Evolutionary conservation across 2,888 invertebrate species (phyloP), one percentile per base, ranked within the genome.

Genomic region (Sphaerolaimus hirsutus): DNA sequence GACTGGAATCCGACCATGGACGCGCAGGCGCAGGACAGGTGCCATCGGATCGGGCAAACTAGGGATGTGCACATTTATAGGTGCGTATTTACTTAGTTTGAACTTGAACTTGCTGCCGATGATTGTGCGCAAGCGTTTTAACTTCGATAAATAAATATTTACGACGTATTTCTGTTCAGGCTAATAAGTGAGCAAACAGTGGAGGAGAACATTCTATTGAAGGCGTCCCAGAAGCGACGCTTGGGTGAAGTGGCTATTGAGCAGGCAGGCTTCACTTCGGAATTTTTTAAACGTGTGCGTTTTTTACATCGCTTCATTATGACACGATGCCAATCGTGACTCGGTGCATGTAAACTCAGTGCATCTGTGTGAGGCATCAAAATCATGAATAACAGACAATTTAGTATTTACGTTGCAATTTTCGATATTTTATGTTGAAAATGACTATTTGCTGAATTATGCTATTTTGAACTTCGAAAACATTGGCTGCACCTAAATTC

Each of bases 1-100:
- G 91, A 93, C 70, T 93, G 91, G 93, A 93, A 93, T 74, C 93
- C 93, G 44, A 93, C 91, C 4, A 93, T 97, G 91, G 97, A 97
- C 71, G 91, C 91, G 50, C 84, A 86, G 66, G 72, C 71, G 36
- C 71, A 71, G 55, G 71, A 71, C 70, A 75, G 89, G 56, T 91
- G 91, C 67, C 97, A 99, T 72, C 76, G 97, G 58, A 97, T 99
- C 65, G 97, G 97, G 0, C 97, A 99, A 71, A 97, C 93, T 21
- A 73, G 91, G 56, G 91, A 97, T 73, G 97, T 99, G 52, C 87
- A 91, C 69, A 91, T 97, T 62, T 93, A 86, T 69, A 72, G 76
- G 74, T 74, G 2, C 5, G 26, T 42, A 12, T 3, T 3, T 40
- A 4, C 40, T 5, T 19, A 32, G 32, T 32, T 12, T 32, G 10